Conservation (phyloP, 2,888 invertebrate genomes). For the Diachrysia chrysitis region DNA sequence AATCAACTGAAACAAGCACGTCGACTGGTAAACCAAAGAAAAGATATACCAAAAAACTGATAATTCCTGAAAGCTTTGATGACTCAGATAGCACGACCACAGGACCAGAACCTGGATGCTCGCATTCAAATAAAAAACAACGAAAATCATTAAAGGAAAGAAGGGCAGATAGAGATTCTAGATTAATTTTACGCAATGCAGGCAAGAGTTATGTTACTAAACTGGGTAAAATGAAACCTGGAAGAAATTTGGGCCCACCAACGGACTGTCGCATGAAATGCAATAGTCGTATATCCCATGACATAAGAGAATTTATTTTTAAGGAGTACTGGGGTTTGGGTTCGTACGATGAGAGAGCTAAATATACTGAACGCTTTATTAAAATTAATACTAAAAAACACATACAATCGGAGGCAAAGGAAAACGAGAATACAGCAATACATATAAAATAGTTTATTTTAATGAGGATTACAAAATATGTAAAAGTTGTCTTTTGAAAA, state of each 20-base stretch:
- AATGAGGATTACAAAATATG: constrained; percentile 13
- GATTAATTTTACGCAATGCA: not conserved
- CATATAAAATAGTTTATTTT: constrained; percentile 12
- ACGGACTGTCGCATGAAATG: constrained; percentile 19
- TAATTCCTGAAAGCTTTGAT: constrained; percentile 7
- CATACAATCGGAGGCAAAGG: constrained; percentile 7
- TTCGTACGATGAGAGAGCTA: constrained; percentile 13
- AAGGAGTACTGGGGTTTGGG: constrained; percentile 9
- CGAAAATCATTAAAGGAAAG: constrained; percentile 20
- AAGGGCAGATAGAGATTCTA: constrained; percentile 13
- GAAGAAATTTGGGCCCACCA: constrained; percentile 17
- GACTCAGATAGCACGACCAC: constrained; percentile 3
- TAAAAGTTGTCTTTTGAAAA: constrained; percentile 23
- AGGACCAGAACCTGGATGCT: constrained; percentile 20
- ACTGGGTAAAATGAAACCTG: constrained; percentile 21
- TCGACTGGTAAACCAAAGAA: constrained; percentile 16
- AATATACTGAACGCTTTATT: constrained; percentile 6
- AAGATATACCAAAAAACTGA: constrained; percentile 5
- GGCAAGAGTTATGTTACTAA: constrained; percentile 17
- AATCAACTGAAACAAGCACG: constrained; percentile 18
- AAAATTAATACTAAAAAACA: constrained; percentile 9
- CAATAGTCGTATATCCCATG: constrained; percentile 16
- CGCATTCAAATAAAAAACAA: constrained; percentile 20
- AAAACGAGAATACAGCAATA: constrained; percentile 10
- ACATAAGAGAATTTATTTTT: constrained; percentile 15